Conservation (phyloP, 2,113 vertebrate genomes). For the Anthoscopus minutus region DNA sequence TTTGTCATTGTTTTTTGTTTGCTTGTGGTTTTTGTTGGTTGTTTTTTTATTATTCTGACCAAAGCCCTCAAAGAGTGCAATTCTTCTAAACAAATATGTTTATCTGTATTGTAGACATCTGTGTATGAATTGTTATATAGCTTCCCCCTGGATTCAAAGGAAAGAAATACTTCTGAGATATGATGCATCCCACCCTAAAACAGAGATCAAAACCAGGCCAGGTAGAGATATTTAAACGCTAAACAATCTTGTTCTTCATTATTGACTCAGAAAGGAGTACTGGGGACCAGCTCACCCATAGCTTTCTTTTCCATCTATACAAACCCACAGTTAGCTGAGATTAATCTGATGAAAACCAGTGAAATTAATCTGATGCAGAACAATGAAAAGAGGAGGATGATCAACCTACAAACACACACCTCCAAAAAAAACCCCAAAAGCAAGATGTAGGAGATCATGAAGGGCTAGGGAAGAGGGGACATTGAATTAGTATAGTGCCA, state of each 20-base stretch:
- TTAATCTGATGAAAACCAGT: background rate
- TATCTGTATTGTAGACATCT: background rate
- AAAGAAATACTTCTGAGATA: background rate
- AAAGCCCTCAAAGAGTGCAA: background rate
- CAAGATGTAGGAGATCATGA: background rate
- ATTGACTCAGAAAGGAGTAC: background rate
- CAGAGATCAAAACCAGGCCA: background rate
- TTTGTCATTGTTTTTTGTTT: background rate
- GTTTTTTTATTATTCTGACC: background rate
- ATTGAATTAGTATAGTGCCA: background rate
- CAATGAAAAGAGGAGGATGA: background rate
- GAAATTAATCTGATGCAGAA: background rate
- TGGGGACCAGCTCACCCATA: background rate
- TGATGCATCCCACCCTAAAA: background rate
- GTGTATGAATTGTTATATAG: background rate
- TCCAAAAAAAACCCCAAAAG: background rate
- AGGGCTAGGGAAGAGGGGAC: background rate
- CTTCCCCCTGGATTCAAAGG: background rate
- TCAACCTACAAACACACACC: fast-evolving
- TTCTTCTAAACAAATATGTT: background rate
- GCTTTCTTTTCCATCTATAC: background rate
- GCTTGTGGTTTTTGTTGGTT: background rate
- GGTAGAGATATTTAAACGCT: background rate
- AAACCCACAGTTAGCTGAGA: background rate
- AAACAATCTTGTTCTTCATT: background rate